phyloP scores from a whole-genome alignment of 1,140 invertebrate genomes.

The Heliconius nattereri region DNA sequence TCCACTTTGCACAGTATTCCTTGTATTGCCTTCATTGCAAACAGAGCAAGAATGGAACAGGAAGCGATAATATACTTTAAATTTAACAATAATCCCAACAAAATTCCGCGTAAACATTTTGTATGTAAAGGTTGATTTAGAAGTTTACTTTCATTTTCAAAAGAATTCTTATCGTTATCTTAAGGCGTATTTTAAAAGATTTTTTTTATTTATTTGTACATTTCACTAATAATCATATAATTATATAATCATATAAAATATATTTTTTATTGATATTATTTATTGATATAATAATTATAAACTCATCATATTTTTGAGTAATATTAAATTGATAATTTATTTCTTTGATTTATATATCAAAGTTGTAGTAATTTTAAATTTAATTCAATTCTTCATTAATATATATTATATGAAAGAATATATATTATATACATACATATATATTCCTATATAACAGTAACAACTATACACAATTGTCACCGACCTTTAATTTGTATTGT shows the following conservation, averaged over 20 bases:
- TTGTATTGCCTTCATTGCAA: conserved; percentile 51
- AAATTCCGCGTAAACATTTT: conserved; percentile 49
- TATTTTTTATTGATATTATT: no score
- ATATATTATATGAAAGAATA: no score
- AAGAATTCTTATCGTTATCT: conserved; percentile 11
- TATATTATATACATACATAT: no score
- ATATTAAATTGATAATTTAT: neutral
- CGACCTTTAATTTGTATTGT: neutral
- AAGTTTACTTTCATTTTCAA: conserved; percentile 39
- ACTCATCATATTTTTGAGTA: neutral
- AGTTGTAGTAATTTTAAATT: no score
- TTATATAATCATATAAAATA: no score
- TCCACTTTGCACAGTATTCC: conserved; percentile 45
- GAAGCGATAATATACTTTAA: conserved; percentile 54
- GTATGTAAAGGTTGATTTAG: conserved; percentile 14
- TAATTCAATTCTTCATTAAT: no score
- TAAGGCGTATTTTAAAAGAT: neutral
- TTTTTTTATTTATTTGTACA: neutral
- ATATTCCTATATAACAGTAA: conserved; percentile 12
- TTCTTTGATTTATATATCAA: no score
- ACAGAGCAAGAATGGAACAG: conserved; percentile 58
- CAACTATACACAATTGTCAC: conserved; percentile 9
- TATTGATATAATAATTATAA: no score
- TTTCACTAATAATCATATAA: neutral
- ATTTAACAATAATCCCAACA: conserved; percentile 28